Conservation (phyloP, 1,140 invertebrate species). For the Pseudomyrmex sp. region DNA sequence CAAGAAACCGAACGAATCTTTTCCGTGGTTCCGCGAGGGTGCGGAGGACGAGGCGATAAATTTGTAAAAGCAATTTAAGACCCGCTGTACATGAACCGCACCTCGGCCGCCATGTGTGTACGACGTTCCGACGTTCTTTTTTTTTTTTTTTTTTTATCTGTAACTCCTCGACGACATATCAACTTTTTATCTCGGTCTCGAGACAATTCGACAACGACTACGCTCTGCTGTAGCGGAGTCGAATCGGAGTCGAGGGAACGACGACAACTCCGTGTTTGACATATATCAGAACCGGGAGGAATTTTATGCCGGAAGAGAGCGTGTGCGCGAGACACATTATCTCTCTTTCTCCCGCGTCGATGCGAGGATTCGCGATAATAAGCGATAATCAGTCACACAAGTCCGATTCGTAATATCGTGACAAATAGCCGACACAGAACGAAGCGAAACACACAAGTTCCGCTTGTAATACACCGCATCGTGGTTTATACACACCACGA, state of each 20-base stretch:
- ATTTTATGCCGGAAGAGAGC: slow-evolving; percentile 48
- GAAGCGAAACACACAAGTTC: background rate
- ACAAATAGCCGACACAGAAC: slow-evolving; percentile 41
- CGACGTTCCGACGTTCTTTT: slow-evolving; percentile 26
- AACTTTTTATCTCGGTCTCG: slow-evolving; percentile 70
- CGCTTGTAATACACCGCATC: background rate
- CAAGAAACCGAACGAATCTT: slow-evolving; percentile 58
- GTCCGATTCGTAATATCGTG: slow-evolving; percentile 47
- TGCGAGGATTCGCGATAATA: slow-evolving; percentile 56
- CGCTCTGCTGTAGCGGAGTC: too few species aligned
- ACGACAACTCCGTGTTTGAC: background rate
- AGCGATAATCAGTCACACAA: slow-evolving; percentile 13
- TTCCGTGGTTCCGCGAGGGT: slow-evolving; percentile 46
- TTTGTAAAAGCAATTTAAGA: slow-evolving; percentile 76
- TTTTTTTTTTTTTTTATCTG: slow-evolving; percentile 47
- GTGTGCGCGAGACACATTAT: slow-evolving; percentile 16
- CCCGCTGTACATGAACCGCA: slow-evolving; percentile 59
- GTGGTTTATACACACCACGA: slow-evolving; percentile 4
- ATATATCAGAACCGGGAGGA: background rate
- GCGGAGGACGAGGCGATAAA: slow-evolving; percentile 65
- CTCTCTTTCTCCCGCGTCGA: slow-evolving; percentile 26
- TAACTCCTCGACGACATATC: slow-evolving; percentile 66
- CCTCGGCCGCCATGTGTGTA: background rate
- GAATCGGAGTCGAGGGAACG: slow-evolving; percentile 16
- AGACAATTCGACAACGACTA: slow-evolving; percentile 75